Base-by-base conservation (phyloP, 2,888 invertebrate genomes). In the Tenthredo mesomela region DNA sequence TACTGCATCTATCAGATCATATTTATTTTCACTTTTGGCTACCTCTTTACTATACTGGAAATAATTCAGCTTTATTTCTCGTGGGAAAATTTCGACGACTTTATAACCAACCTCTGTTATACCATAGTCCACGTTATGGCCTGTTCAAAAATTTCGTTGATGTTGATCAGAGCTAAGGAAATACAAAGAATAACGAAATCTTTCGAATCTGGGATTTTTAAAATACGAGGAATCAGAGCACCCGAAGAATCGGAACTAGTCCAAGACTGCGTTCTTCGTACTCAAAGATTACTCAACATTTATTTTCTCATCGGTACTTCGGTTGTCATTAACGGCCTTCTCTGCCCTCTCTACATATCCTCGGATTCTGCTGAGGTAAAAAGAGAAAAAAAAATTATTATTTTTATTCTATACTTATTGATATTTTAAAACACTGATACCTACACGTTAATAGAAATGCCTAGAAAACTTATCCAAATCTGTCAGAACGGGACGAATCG, bases 91-190 rank as follows among this genome's bases (percentile, higher is more conserved):
- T 83, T 83, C 29, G 70, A 67, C 47, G 54, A 70, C 18, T 83
- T 83, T 70, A 71, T 83, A 47, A 83, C 12, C 47, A 83, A 83
- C 29, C 7, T 83, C 12, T 83, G 83, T 6, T 83, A 83, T n/a
- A 37, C 83, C 6, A 54, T 83, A 37, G 50, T 83, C 67, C 83
- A 83, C 54, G 18, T 47, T 21, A 83, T 83, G 83, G 83, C 70
- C 1, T 83, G 83, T n/a, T 70, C 47, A 12, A 83, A 83, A 25
- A 83, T 83, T 15, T 83, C 83, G 6, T 47, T 83, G 71, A 50
- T 83, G 7, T 43, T 83, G 21, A 47, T 67, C 29, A 70, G 83
- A 21, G 71, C 50, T 33, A 70, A 65, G 6, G 83, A 83, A 6
- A 54, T 83, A n/a, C 21, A 47, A 43, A 18, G 12, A 0, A 25